Conservation (phyloP, 2,113 vertebrate genomes). For the Athene noctua region DNA sequence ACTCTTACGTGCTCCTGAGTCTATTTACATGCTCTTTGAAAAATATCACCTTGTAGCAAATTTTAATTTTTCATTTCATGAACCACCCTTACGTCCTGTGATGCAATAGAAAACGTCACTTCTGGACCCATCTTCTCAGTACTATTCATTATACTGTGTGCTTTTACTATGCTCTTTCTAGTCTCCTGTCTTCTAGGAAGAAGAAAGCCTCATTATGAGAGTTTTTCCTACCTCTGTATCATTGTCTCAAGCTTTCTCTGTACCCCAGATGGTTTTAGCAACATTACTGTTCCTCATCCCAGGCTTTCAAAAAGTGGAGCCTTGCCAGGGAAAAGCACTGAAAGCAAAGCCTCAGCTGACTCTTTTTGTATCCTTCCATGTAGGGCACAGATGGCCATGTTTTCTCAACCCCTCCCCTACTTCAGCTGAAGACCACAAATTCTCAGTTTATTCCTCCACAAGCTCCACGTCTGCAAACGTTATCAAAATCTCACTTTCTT, state of each 20-base stretch:
- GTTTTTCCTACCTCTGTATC: not conserved
- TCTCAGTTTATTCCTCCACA: constrained; percentile 25
- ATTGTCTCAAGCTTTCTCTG: not conserved
- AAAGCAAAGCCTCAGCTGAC: constrained; percentile 48
- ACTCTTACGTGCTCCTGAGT: not conserved
- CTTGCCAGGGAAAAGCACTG: constrained; percentile 34
- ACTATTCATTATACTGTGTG: not conserved
- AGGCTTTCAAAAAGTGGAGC: constrained; percentile 24
- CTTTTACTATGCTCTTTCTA: not conserved
- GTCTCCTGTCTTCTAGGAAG: not conserved
- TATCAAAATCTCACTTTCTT: constrained; percentile 15
- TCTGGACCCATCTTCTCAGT: not conserved
- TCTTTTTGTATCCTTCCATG: not conserved
- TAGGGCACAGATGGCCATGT: constrained; percentile 46
- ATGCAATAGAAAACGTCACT: not conserved
- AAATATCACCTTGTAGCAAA: not conserved
- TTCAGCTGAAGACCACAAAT: constrained; percentile 7
- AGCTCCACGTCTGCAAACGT: not conserved
- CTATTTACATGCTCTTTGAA: not conserved
- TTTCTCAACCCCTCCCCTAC: not conserved
- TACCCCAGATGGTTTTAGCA: constrained; percentile 31
- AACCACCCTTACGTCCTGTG: not conserved
- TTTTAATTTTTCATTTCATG: not conserved
- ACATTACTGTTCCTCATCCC: not conserved
- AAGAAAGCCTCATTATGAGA: not conserved